Evolutionary conservation across 2,888 invertebrate species (phyloP).

Genomic region (Acronicta alni): DNA sequence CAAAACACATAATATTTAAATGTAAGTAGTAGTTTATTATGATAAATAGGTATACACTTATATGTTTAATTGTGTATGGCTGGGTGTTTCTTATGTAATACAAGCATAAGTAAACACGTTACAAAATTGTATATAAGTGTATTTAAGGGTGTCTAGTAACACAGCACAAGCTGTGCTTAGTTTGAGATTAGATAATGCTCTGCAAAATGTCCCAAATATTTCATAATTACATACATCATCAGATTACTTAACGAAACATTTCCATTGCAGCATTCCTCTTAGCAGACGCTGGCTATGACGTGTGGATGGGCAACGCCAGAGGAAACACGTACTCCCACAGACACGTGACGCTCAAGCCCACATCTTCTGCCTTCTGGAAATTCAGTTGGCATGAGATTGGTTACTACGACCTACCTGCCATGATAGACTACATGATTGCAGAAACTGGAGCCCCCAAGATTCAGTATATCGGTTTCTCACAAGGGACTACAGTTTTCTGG

Average conservation of each 20-base stretch:
- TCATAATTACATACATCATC: no score
- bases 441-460: conserved; percentile 88
- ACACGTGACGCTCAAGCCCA: conserved; percentile 84
- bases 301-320: conserved; percentile 95
- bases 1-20: no score
- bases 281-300: conserved; percentile 92
- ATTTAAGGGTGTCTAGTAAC: no score
- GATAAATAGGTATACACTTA: no score
- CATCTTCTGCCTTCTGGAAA: conserved; percentile 80
- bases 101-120: no score
- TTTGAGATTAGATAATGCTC: no score
- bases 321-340: conserved; percentile 93
- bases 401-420: conserved; percentile 92
- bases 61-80: no score
- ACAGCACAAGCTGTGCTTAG: no score
- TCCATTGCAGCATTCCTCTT: conserved; percentile 90
- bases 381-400: conserved; percentile 94
- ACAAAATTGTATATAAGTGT: no score
- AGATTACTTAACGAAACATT: background rate
- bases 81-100: no score
- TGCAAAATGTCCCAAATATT: background rate
- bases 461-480: conserved; percentile 93
- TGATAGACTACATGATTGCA: conserved; percentile 91
- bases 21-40: no score
- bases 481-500: conserved; percentile 91